A percentile compares a stretch with the other conserved stretches of the same genome.
phyloP scores from a whole-genome alignment of 2,797 vertebrate genomes.

The Phoebastria nigripes region DNA sequence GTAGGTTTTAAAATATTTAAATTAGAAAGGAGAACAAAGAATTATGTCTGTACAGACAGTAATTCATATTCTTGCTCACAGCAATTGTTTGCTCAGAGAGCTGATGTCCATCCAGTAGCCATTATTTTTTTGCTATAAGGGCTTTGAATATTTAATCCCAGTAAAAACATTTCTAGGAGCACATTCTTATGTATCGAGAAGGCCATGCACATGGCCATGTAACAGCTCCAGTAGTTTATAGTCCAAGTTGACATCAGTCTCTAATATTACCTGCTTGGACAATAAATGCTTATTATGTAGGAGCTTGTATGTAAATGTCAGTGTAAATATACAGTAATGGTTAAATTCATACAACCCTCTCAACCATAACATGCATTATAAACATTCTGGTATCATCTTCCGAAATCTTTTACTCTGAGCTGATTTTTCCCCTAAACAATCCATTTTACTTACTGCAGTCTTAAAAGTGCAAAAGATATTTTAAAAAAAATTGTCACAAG shows the following conservation, averaged over 20 bases:
- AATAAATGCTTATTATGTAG: neutral
- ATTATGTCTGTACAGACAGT: neutral
- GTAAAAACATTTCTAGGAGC: neutral
- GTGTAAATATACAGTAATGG: neutral
- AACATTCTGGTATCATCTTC: neutral
- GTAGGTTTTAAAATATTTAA: neutral
- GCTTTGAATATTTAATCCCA: neutral
- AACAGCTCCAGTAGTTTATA: neutral
- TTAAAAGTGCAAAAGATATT: neutral
- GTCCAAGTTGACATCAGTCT: neutral
- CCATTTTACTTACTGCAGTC: neutral
- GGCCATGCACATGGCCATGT: fast-evolving
- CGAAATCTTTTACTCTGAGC: neutral
- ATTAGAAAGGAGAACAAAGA: neutral
- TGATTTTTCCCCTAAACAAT: neutral
- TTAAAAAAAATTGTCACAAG: neutral
- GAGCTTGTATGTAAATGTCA: neutral
- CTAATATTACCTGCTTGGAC: neutral
- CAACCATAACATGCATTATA: neutral
- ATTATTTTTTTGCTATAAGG: neutral
- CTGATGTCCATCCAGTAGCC: neutral
- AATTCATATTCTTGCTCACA: neutral
- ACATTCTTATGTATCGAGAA: neutral
- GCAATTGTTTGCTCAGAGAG: neutral
- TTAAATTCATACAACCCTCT: neutral